Percentiles rank a stretch among this genome's conserved stretches.
Conservation (phyloP, 2,113 vertebrate species). For the Cryptomyrus ogoouensis region DNA sequence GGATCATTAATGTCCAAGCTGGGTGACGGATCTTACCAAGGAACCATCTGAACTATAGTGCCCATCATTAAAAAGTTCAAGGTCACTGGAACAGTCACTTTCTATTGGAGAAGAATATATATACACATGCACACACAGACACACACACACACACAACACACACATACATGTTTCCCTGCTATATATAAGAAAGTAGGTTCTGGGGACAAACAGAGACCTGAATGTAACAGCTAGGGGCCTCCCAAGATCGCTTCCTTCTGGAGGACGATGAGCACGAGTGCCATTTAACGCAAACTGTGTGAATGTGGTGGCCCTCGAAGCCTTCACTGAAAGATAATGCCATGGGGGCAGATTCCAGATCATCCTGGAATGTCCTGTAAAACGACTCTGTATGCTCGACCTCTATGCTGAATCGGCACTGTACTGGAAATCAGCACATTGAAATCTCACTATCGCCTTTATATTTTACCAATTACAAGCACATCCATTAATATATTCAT, state of each 20-base stretch:
- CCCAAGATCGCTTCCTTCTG: neutral
- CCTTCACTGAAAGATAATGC: neutral
- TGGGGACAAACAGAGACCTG: neutral
- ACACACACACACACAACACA: neutral
- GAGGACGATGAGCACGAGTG: neutral
- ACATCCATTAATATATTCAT: neutral
- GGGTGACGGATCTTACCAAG: neutral
- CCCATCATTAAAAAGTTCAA: conserved; percentile 14
- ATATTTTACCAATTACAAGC: neutral
- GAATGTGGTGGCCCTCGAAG: neutral
- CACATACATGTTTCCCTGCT: neutral
- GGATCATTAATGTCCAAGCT: neutral
- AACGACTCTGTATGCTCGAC: neutral
- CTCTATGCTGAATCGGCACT: neutral
- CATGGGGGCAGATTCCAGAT: neutral
- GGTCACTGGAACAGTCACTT: conserved; percentile 2
- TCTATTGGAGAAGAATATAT: neutral
- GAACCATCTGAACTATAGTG: neutral
- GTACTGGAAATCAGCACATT: neutral
- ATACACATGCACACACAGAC: too few species aligned
- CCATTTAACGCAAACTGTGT: neutral
- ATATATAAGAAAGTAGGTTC: neutral
- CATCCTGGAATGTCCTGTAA: neutral
- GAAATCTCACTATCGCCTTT: neutral
- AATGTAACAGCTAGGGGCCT: neutral